Conservation (phyloP, 2,113 vertebrate genomes). For the Microcebus lehilahytsara region DNA sequence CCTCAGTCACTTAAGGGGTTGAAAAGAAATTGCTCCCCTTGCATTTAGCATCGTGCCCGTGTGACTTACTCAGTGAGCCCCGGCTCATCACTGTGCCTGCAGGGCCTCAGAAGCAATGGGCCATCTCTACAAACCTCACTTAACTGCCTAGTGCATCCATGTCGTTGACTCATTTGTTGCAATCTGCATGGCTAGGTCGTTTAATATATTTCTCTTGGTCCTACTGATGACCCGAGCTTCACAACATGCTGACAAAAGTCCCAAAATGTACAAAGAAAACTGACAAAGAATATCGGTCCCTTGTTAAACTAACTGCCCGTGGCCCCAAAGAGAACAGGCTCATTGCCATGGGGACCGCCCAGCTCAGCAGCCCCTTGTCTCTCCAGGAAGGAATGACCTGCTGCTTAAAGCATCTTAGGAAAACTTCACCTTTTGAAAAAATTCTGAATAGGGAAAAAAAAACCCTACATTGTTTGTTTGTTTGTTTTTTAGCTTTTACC, state of each 20-base stretch:
- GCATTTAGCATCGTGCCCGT: not conserved
- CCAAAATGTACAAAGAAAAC: not conserved
- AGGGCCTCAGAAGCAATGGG: fast-evolving
- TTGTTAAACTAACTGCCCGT: not conserved
- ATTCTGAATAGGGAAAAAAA: not conserved
- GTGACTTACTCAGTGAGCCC: not conserved
- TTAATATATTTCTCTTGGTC: not conserved
- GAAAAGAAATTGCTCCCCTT: not conserved
- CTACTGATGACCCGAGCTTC: not conserved
- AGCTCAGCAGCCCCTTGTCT: not conserved
- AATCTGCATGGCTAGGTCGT: not conserved
- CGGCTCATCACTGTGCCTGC: fast-evolving
- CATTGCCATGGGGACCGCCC: not conserved
- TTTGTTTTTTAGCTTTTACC: not conserved
- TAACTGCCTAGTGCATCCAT: not conserved
- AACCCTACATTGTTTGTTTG: not conserved
- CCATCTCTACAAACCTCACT: not conserved
- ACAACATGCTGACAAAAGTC: not conserved
- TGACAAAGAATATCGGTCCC: not conserved
- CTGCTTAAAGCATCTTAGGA: not conserved
- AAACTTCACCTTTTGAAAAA: constrained; percentile 39
- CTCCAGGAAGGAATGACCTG: not conserved
- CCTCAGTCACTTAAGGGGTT: not conserved
- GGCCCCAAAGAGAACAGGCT: not conserved
- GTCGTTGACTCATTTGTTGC: not conserved